A percentile compares a stretch with the other conserved stretches of the same genome.
Conservation (phyloP, 1,140 invertebrate genomes). For the Drepana arcuata region DNA sequence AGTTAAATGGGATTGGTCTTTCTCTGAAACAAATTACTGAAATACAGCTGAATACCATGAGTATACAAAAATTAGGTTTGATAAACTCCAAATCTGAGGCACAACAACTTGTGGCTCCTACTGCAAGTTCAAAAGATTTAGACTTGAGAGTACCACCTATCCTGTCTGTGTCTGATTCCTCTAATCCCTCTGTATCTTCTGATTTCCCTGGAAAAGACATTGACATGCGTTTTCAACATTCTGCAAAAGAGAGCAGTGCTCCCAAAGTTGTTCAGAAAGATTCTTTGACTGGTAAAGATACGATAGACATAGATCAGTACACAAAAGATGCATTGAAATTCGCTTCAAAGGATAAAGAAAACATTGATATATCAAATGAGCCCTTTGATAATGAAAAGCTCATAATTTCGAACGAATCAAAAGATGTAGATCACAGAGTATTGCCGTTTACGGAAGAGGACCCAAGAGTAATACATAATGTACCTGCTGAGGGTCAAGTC, state of each 20-base stretch:
- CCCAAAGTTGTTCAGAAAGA: slow-evolving; percentile 26
- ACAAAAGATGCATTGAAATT: slow-evolving; percentile 71
- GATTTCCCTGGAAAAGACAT: slow-evolving; percentile 63
- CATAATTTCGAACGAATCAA: slow-evolving; percentile 44
- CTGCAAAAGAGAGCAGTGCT: slow-evolving; percentile 27
- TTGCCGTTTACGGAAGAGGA: slow-evolving; percentile 50
- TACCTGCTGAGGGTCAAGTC: too few relatives aligned
- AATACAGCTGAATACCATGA: slow-evolving; percentile 74
- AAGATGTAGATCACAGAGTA: slow-evolving; percentile 71
- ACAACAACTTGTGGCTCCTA: slow-evolving; percentile 24
- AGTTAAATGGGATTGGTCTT: slow-evolving; percentile 73
- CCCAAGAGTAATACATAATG: slow-evolving; percentile 40
- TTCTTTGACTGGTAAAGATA: slow-evolving; percentile 42
- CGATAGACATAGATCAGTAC: slow-evolving; percentile 69
- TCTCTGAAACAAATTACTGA: slow-evolving; percentile 73
- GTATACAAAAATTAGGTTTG: slow-evolving; percentile 70
- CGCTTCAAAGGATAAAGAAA: slow-evolving; percentile 60
- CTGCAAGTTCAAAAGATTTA: slow-evolving; percentile 45
- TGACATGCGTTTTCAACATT: slow-evolving; percentile 70
- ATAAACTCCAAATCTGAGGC: slow-evolving; percentile 56
- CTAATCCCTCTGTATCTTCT: slow-evolving; percentile 24
- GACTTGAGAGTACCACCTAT: slow-evolving; percentile 62
- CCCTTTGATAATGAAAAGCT: slow-evolving; percentile 39
- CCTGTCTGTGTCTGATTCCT: slow-evolving; percentile 31
- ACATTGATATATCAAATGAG: slow-evolving; percentile 61